A percentile compares a stretch with the other conserved stretches of the same genome.
Evolutionary conservation across 2,113 vertebrate genomes (phyloP).

Genomic region (Vulpes lagopus): DNA sequence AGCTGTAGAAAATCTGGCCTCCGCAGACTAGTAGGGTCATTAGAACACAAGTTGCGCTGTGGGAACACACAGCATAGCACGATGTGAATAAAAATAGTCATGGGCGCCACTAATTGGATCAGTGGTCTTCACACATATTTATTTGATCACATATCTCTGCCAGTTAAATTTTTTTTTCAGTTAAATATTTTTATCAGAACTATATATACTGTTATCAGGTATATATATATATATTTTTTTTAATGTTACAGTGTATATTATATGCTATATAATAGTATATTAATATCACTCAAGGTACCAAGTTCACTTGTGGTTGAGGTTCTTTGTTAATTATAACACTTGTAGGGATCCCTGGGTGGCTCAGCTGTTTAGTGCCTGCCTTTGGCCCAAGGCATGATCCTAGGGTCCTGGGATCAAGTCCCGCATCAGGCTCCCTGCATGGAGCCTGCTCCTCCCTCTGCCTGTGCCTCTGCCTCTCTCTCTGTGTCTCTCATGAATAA

Average conservation of each 20-base stretch:
- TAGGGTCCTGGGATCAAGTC: too few relatives aligned
- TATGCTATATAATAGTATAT: not conserved
- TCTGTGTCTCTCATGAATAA: too few relatives aligned
- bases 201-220: not conserved
- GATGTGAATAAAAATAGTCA: too few relatives aligned
- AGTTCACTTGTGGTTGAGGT: not conserved
- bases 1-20: not conserved
- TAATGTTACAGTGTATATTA: not conserved
- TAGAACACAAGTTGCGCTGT: not conserved
- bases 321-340: not conserved
- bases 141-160: not conserved
- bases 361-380: too few relatives aligned
- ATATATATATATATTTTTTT: not conserved
- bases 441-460: too few relatives aligned
- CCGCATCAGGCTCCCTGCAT: too few relatives aligned
- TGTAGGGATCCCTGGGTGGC: too few relatives aligned
- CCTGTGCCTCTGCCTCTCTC: too few relatives aligned
- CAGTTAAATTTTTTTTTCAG: not conserved
- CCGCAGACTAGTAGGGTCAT: not conserved
- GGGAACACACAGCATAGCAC: not conserved
- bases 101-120: not conserved
- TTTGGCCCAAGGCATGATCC: too few relatives aligned
- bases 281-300: not conserved
- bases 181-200: not conserved
- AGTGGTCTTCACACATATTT: not conserved